phyloP scores from a whole-genome alignment of 2,113 vertebrate genomes.

The Otus sunia region DNA sequence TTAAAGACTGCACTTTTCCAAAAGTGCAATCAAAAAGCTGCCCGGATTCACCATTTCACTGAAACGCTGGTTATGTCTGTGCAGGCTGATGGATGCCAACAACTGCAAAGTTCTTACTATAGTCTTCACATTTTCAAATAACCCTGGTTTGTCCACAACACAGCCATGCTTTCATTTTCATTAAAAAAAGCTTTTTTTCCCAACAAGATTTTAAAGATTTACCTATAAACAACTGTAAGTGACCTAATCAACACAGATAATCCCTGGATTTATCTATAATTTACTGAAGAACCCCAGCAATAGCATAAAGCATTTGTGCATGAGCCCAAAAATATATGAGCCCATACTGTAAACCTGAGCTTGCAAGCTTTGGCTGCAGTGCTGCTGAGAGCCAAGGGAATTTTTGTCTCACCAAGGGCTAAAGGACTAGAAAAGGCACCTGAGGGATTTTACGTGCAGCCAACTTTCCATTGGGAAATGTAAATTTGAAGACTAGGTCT shows the following conservation, averaged over 20 bases:
- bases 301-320: not conserved
- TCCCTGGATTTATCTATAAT: not conserved
- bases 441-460: not conserved
- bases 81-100: not conserved
- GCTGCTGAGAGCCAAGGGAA: not conserved
- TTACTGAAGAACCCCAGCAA: not conserved
- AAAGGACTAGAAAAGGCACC: not conserved
- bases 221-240: not conserved
- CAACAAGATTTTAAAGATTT: not conserved
- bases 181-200: not conserved
- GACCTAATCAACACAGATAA: not conserved
- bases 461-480: not conserved
- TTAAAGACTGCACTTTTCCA: not conserved
- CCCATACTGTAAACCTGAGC: not conserved
- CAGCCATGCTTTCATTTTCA: not conserved
- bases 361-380: not conserved
- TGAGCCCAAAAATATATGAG: not conserved
- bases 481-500: not conserved
- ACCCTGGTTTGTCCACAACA: not conserved
- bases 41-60: not conserved
- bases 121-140: not conserved
- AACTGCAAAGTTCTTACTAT: not conserved
- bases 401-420: not conserved
- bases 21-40: not conserved
- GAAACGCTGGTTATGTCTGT: not conserved